Conservation (phyloP, 2,113 vertebrate species). For the Theristicus caerulescens region DNA sequence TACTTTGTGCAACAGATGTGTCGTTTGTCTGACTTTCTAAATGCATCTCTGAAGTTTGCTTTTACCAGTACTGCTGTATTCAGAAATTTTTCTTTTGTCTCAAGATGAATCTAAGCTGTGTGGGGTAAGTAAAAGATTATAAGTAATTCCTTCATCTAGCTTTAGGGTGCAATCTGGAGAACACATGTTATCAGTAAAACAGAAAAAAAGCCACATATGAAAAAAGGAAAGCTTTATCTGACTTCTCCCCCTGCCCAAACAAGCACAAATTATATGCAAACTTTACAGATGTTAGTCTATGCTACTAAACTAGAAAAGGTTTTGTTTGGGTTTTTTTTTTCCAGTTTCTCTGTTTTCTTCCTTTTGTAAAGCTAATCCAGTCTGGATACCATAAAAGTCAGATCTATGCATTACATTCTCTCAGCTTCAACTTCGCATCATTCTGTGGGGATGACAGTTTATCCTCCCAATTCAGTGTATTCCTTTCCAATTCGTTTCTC, state of each 20-base stretch:
- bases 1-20: not conserved
- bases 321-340: not conserved
- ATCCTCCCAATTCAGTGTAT: not conserved
- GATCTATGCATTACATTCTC: not conserved
- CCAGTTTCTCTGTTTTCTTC: not conserved
- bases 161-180: constrained; percentile 51
- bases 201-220: not conserved
- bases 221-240: not conserved
- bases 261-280: not conserved
- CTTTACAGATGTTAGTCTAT: not conserved
- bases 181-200: constrained; percentile 36
- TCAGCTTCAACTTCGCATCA: not conserved
- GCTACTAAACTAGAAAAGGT: not conserved
- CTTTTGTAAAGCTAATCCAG: not conserved
- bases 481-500: not conserved
- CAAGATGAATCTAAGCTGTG: not conserved
- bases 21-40: not conserved
- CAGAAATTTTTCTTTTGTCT: constrained; percentile 9
- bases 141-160: constrained; percentile 24
- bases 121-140: not conserved
- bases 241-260: not conserved
- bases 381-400: not conserved
- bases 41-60: not conserved
- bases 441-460: not conserved
- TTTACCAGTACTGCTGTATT: not conserved